These are phyloP conservation scores for Lasiommata megera DNA, from an alignment of 2,888 invertebrate species.

Conservation along the genomic window DNA sequence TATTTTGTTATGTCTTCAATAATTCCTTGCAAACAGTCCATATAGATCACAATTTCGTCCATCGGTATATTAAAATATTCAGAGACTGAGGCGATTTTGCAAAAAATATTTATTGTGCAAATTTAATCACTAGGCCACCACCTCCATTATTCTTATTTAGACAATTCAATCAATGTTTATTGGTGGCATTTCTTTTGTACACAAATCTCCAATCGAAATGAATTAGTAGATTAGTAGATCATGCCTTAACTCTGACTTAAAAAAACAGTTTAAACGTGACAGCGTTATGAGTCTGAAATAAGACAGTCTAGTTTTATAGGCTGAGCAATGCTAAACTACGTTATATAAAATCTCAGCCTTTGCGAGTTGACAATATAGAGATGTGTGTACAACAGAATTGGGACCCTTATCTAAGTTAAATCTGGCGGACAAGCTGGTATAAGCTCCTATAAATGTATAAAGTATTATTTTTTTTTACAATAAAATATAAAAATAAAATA, in stretches of 20 bases:
- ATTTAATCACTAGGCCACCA: conserved; percentile 55
- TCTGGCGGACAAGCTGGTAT: conserved; percentile 21
- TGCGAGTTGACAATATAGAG: too few relatives aligned
- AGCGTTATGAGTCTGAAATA: too few relatives aligned
- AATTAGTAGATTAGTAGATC: too few relatives aligned
- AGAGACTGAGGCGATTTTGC: conserved; percentile 25
- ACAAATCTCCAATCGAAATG: too few relatives aligned
- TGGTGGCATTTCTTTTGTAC: too few relatives aligned
- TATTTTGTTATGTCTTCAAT: conserved; percentile 69
- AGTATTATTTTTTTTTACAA: conserved; percentile 20
- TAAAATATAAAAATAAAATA: conserved; percentile 35
- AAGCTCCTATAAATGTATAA: conserved; percentile 24
- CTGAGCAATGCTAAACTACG: too few relatives aligned
- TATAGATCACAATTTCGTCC: conserved; percentile 45
- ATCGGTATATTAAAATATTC: conserved; percentile 31
- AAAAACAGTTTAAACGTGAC: too few relatives aligned
- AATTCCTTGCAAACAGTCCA: conserved; percentile 73
- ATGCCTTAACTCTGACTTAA: too few relatives aligned
- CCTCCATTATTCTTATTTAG: conserved; percentile 12
- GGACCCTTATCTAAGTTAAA: conserved; percentile 8
- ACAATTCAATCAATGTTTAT: conserved; percentile 22
- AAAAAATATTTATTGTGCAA: conserved; percentile 53
- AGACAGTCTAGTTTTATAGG: too few relatives aligned
- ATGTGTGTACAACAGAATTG: too few relatives aligned
- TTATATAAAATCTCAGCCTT: too few relatives aligned